Base-by-base conservation (phyloP, 1,140 invertebrate species). In the Drosophila jambulina region DNA sequence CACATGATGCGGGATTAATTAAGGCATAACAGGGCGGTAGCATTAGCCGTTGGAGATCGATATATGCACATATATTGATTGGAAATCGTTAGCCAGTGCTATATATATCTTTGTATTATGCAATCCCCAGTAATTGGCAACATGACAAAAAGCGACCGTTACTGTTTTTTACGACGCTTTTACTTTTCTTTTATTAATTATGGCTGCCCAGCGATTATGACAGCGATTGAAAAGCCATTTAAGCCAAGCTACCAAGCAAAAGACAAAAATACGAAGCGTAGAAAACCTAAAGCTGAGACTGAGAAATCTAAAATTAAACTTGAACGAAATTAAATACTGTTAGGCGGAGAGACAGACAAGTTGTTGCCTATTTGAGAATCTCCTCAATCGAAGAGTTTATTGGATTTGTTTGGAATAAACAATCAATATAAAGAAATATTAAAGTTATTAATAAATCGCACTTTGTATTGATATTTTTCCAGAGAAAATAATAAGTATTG, bases 181-280 rank as follows among this genome's bases (percentile, higher is more conserved):
- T 84, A 84, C 79, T 86, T 86, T 86, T 86, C 65, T 79, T 75
- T 82, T 65, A 84, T 84, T 84, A 84, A 84, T 80, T 84, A 84
- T 53, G 46, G 51, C 60, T 49, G 49, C 42, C 56, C 56, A 61
- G 25, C 59, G 63, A 59, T 82, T 83, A 77, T 80, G 81, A 57
- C 78, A 72, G 42, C 60, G 59, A 75, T 65, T 75, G 80, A 76
- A 83, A 82, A 84, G 82, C 53, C 57, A 53, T 65, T 79, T 81
- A 25, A 68, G 65, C 32, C 68, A 10, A 71, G 38, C 23, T 43
- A 46, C 40, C 67, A 70, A 32, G 46, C 38, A 32, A 17, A 65
- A 54, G 51, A 63, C 19, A 23, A 56, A 58, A 34, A 29, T 17
- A 17, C 58, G 17, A 49, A 27, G 15, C 46, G 2, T 32, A 45